A percentile compares a stretch with the other conserved stretches of the same genome.
Evolutionary conservation across 2,797 vertebrate genomes (phyloP).

Genomic region (Etheostoma nigrum): DNA sequence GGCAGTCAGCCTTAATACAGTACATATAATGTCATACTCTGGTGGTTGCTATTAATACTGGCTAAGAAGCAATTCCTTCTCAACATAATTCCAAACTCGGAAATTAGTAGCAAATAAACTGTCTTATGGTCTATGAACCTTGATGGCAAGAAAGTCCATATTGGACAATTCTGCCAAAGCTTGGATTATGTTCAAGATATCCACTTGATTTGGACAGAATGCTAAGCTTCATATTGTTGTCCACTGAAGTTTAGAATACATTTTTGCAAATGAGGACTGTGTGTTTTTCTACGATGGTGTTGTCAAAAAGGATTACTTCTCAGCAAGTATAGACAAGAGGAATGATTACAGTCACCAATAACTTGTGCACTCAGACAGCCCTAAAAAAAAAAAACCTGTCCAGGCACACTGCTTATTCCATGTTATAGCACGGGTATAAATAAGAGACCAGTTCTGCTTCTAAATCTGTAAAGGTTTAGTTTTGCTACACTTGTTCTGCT

Average conservation of each 20-base stretch:
- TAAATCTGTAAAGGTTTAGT: constrained; percentile 23
- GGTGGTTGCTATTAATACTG: background rate
- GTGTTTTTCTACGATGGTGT: background rate
- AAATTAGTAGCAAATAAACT: background rate
- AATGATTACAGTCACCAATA: background rate
- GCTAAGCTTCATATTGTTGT: background rate
- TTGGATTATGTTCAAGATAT: background rate
- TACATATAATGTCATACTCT: background rate
- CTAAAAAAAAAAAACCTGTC: background rate
- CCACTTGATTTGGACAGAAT: background rate
- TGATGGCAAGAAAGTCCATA: background rate
- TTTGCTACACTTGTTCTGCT: constrained; percentile 30
- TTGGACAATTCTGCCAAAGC: background rate
- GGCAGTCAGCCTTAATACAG: background rate
- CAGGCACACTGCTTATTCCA: background rate
- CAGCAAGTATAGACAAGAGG: background rate
- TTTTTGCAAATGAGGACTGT: background rate
- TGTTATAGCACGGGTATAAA: background rate
- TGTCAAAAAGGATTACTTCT: background rate
- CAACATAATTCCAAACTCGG: background rate
- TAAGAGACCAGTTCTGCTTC: background rate
- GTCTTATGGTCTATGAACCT: background rate
- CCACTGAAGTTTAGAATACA: too few relatives aligned
- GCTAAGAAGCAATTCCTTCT: background rate
- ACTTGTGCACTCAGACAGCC: background rate